These are phyloP conservation scores for Tamandua tetradactyla DNA, from an alignment of 2,797 vertebrate species.

Conservation along the genomic window DNA sequence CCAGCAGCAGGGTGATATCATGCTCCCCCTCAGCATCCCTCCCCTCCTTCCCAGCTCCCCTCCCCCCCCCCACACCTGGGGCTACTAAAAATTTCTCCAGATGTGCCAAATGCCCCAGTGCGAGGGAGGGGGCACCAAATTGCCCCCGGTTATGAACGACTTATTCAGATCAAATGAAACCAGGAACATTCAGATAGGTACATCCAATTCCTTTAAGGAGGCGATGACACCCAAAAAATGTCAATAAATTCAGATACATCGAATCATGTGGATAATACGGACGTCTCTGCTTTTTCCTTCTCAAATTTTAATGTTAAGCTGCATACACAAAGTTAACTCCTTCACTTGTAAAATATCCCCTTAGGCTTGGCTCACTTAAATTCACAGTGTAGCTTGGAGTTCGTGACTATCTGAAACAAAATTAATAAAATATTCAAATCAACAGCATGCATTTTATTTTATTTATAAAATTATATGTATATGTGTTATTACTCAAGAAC, in stretches of 20 bases:
- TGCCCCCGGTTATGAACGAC: not conserved
- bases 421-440: not conserved
- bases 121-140: not conserved
- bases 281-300: not conserved
- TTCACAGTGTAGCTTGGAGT: not conserved
- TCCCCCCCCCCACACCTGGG: not conserved
- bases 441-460: not conserved
- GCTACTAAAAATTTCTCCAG: not conserved
- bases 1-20: no score
- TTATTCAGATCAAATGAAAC: not conserved
- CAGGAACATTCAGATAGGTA: not conserved
- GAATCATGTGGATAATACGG: not conserved
- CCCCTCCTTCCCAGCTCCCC: no score
- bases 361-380: not conserved
- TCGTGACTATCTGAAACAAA: not conserved
- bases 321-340: not conserved
- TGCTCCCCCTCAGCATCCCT: no score
- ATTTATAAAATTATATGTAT: not conserved
- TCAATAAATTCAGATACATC: not conserved
- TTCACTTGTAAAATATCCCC: not conserved
- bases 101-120: not conserved
- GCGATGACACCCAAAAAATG: not conserved
- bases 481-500: not conserved
- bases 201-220: not conserved
- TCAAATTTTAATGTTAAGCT: not conserved